Evolutionary conservation across 2,888 invertebrate genomes (phyloP), one percentile per base, ranked within the genome.

Genomic region (Entomobrya multifasciata): DNA sequence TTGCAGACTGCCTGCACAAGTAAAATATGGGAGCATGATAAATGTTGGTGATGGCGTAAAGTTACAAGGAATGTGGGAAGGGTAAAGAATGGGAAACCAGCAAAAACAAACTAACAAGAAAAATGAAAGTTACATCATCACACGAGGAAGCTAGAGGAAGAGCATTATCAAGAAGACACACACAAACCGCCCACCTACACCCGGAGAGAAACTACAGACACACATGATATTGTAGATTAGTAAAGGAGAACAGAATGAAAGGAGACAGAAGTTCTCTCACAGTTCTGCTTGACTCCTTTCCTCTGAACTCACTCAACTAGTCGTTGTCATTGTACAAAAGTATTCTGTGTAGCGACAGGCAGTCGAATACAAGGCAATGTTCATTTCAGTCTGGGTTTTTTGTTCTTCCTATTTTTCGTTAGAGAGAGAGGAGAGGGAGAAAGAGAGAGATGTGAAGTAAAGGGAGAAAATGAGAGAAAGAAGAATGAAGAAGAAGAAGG

Each of bases 241-340:
- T 41, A 10, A 70, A 36, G 8, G 22, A 41, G 25, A 27, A 52
- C 36, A 15, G 80, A 67, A 55, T 80, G 80, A 80, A 80, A 80
- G 67, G 67, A 80, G 49, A 80, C 80, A 80, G 80, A 80, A 80
- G 80, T 55, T 36, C 36, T 36, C 36, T 36, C 36, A 36, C 36
- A 36, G 36, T 36, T 36, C 36, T 36, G 36, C 36, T 36, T 77
- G 74, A 20, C 70, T 70, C 70, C 47, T 25, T 15, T 25, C 25
- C 70, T 70, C 67, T 70, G 25, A 22, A 70, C 70, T 70, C 70
- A 5, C n/a, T 62, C 36, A 36, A 36, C 70, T 47, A 11, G 70
- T 47, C 70, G 5, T 47, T 70, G 70, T 70, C 70, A 47, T 70
- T 47, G 70, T 11, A 67, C 20, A 17, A 41, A 67, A 67, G 65